Evolutionary conservation across 2,113 vertebrate species (phyloP).

Genomic region (Rhadina sibilatrix): DNA sequence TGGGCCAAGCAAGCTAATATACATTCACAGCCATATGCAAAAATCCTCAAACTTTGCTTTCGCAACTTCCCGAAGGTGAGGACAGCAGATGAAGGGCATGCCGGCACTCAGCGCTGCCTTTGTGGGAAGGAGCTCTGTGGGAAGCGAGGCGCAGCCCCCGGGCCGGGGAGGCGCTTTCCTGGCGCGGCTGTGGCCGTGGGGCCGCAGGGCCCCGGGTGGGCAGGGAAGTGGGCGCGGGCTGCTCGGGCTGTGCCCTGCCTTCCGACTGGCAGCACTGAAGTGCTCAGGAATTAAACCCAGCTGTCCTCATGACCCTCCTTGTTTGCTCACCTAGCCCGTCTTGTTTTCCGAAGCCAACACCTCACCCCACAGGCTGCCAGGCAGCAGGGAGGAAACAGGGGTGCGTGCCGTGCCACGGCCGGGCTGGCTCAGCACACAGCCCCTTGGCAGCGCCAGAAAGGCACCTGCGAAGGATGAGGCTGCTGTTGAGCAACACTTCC

Average conservation of each 20-base stretch:
- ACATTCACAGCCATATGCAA: background rate
- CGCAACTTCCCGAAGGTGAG: background rate
- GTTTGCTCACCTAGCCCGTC: background rate
- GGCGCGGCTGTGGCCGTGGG: accelerated
- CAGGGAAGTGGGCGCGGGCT: background rate
- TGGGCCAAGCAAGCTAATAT: background rate
- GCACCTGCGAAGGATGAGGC: background rate
- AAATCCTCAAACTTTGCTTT: background rate
- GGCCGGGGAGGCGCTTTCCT: background rate
- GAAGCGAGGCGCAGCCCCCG: accelerated
- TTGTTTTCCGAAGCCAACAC: background rate
- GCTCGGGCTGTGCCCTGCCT: background rate
- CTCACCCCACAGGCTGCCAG: background rate
- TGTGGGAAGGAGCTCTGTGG: background rate
- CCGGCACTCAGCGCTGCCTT: background rate
- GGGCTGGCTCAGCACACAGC: background rate
- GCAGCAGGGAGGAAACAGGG: background rate
- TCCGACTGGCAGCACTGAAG: background rate
- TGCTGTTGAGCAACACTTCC: background rate
- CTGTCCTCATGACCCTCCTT: background rate
- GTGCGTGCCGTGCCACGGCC: background rate
- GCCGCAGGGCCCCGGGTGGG: background rate
- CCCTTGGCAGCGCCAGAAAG: background rate
- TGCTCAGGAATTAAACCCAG: accelerated
- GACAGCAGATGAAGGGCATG: background rate